Base-by-base conservation (phyloP, 2,888 invertebrate genomes). In the Marronus borbonicus region DNA sequence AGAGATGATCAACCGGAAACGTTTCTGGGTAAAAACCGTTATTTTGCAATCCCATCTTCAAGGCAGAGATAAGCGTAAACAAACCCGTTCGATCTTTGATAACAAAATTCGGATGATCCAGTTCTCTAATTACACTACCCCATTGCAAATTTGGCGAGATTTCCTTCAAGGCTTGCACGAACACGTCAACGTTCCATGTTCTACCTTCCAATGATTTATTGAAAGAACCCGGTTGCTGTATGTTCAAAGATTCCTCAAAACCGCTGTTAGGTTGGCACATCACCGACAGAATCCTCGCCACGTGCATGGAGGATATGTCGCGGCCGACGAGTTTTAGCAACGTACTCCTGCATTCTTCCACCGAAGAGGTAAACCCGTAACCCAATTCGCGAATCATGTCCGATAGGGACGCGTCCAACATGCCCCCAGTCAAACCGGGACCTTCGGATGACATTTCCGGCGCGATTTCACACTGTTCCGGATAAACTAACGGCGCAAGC, bases 361-460 rank as follows among this genome's bases (percentile, higher is more conserved):
- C 91, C 28, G 93, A 93, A 76, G 93, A 90, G 77, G 98, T 98
- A 87, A 98, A 97, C 83, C 93, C 91, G 89, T 96, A 97, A 76
- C 98, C 97, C 86, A 98, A 92, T 89, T 99, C 98, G 87, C 95
- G 92, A 85, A 98, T 93, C 86, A 98, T 92, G 86, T 98, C 98
- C 81, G 97, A 94, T 86, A 96, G 90, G 80, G 95, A 93, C 86
- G 93, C 93, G 84, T 94, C 95, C 89, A 91, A 90, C 92, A 93
- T 94, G 89, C 91, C 90, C 88, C 90, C 91, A 79, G 89, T 87
- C 85, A 87, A 85, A 90, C 91, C 87, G 91, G 93, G 88, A 90
- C 92, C 89, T 84, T 91, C 91, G 84, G 92, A 91, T 83, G 92
- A 91, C 92, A 92, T 92, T 87, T 91, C 91, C 80, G 92, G 90